These are phyloP conservation scores for Fulica atra DNA, from an alignment of 2,113 vertebrate species.

Conservation along the genomic window DNA sequence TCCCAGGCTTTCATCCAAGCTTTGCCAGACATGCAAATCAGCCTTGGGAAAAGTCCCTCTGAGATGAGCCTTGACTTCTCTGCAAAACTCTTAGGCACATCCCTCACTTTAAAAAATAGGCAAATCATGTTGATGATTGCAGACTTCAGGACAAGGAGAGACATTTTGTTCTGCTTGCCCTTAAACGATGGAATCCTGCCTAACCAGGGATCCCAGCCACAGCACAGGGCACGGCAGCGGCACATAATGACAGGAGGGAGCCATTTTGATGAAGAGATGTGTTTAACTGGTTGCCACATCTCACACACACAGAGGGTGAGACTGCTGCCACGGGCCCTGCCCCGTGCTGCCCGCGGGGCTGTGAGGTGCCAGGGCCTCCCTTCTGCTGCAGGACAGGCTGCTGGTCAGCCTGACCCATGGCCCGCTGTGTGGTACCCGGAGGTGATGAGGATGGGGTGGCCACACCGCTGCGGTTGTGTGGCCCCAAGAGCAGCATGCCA, in stretches of 20 bases:
- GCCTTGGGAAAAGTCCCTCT: constrained; percentile 5
- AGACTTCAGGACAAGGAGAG: background rate
- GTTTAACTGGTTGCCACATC: background rate
- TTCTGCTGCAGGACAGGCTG: background rate
- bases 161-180: constrained; percentile 27
- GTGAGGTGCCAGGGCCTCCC: background rate
- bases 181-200: constrained; percentile 17
- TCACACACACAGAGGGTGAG: background rate
- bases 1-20: constrained; percentile 18
- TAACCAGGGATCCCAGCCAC: background rate
- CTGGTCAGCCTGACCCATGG: background rate
- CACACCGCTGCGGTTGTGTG: rapidly evolving
- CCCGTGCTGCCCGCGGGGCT: rapidly evolving
- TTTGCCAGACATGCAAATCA: constrained; percentile 17
- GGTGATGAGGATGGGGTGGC: background rate
- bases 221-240: background rate
- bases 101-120: background rate
- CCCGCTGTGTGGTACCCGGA: background rate
- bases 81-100: background rate
- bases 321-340: background rate
- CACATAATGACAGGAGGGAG: background rate
- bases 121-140: constrained; percentile 4
- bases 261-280: background rate
- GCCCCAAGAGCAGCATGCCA: background rate
- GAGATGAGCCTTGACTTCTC: background rate